Evolutionary conservation across 1,140 invertebrate genomes (phyloP).

Genomic region (Brachionus sp.): DNA sequence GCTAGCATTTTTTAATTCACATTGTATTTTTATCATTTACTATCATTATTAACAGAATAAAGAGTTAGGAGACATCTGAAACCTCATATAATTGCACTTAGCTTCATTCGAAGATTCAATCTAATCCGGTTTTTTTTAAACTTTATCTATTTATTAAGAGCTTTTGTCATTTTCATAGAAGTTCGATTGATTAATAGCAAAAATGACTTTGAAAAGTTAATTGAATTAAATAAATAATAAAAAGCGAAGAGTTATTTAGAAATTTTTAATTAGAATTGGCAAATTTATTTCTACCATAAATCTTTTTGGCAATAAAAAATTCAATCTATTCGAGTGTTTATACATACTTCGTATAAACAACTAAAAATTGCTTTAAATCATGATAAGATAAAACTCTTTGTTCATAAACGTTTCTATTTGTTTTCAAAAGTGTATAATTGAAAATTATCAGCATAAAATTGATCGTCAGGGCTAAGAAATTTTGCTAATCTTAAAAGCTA

Average conservation of each 20-base stretch:
- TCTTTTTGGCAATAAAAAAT: slow-evolving; percentile 4
- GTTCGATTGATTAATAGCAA: background rate
- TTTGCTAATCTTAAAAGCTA: background rate
- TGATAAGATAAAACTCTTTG: background rate
- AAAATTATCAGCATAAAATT: background rate
- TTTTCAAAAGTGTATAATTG: background rate
- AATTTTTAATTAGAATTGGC: background rate
- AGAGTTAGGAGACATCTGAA: background rate
- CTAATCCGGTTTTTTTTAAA: background rate
- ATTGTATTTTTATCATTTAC: background rate
- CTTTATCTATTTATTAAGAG: background rate
- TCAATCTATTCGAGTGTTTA: slow-evolving; percentile 2
- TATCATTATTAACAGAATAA: background rate
- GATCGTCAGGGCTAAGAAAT: background rate
- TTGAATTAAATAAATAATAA: background rate
- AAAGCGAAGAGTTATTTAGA: background rate
- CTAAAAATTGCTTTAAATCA: background rate
- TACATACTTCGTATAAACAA: background rate
- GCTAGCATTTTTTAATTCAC: background rate
- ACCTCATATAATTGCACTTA: background rate
- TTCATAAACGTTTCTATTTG: background rate
- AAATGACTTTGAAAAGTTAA: background rate
- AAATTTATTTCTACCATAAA: background rate
- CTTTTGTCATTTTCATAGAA: too few relatives aligned
- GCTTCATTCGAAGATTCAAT: background rate